Evolutionary conservation across 2,888 invertebrate genomes (phyloP), one percentile per base, ranked within the genome.

Genomic region (Parnassius smintheus): DNA sequence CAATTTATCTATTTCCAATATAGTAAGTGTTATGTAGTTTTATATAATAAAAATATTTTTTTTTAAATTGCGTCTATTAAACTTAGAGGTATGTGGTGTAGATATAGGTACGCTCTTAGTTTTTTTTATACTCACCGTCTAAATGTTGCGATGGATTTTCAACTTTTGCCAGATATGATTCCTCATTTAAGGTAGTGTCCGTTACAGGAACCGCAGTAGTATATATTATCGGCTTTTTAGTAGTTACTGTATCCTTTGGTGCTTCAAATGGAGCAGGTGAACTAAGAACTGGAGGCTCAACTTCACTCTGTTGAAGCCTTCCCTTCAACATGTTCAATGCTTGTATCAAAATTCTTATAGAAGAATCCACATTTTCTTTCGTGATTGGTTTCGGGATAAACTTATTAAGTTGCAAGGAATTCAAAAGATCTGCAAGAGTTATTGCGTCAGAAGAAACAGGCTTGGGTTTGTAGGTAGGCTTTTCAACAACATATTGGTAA

Each of bases 381-480:
- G 95, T 96, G 41, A 96, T 91, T 9, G 94, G 95, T 70, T 95
- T 95, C 0, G 96, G 96, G 70, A 97, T 87, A 53, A 95, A 94
- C 82, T 96, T 96, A 71, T 94, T 94, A 18, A 95, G 88, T 80
- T 96, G 96, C 42, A 96, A 86, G 63, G 96, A 95, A 76, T 95
- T 95, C 49, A 96, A 76, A 66, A 96, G 93, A 68, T 94, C 92
- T 22, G 83, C 82, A 65, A 91, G 72, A 51, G 80, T 81, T 53
- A 83, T 73, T 10, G 80, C 73, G 64, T 83, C 83, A 9, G 81
- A 66, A 58, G 76, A 65, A 49, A 71, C 71, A 56, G 72, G 65
- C 59, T 78, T 74, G 22, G 81, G 77, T 59, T 75, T 75, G 25
- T 73, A 71, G 44, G 69, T 68, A 9, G 82, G 76, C 67, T 80